Evolutionary conservation across 2,797 vertebrate genomes (phyloP), one percentile per base, ranked within the genome.

Genomic region (Hafferia zeledoni): DNA sequence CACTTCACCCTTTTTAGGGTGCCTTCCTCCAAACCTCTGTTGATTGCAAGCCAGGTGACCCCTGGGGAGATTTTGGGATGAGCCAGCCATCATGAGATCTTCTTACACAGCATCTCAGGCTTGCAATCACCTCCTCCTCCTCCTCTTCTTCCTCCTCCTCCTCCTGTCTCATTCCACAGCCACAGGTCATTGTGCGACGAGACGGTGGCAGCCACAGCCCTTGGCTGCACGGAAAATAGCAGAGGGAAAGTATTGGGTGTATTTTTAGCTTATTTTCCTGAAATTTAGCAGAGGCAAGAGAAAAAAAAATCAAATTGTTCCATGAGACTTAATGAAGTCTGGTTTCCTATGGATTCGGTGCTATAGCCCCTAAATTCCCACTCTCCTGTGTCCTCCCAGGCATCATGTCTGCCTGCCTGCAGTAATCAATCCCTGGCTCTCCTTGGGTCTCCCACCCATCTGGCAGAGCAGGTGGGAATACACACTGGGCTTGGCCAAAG

Each of bases 181-280:
- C 79, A 86, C 11, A 5, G 60, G 23, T 89, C 71, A 69, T 20
- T 78, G 52, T 77, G 68, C 31, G 70, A 89, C 14, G 78, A 89
- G 52, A 14, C 3, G 1, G 57, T 77, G 68, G 83, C 92, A 89
- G 81, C 55, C 59, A 72, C 84, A 44, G 81, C 43, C 65, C 47
- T 89, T 68, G 92, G 74, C 65, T 86, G 65, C 50, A 75, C 15
- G 91, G 94, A 95, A 96, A 95, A 91, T 49, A 87, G 79, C 87
- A 91, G 72, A 91, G 91, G 92, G 93, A 95, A 95, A 95, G 55
- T 65, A 93, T 13, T 1, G 4, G 52, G 55, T 69, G 43, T 95
- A 93, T 91, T 93, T 95, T 95, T 94, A 96, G 83, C 80, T 91
- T 86, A 68, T 91, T 96, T 95, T 88, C 89, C 87, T 95, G 87